Percentiles rank a stretch among this genome's conserved stretches.
Conservation (phyloP, 2,113 vertebrate genomes). For the Chionomys nivalis region DNA sequence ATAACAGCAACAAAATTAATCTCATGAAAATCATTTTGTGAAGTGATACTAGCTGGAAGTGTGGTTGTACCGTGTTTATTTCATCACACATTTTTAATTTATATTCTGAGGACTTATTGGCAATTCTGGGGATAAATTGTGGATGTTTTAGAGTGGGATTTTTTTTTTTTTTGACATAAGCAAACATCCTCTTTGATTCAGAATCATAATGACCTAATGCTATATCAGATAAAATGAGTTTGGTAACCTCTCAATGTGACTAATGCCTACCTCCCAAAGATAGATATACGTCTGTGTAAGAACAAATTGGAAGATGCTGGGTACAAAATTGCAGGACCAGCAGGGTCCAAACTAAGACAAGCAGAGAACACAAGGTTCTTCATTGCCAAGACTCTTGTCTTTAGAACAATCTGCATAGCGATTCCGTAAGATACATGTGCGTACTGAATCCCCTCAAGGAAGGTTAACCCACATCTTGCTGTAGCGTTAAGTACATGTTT, state of each 20-base stretch:
- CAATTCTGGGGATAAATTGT: slow-evolving; percentile 49
- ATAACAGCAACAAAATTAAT: slow-evolving; percentile 40
- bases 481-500: slow-evolving; percentile 54
- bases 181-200: slow-evolving; percentile 49
- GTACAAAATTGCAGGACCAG: slow-evolving; percentile 70
- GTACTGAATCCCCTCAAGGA: slow-evolving; percentile 8
- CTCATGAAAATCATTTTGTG: slow-evolving; percentile 62
- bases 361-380: slow-evolving; percentile 73
- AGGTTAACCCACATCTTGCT: slow-evolving; percentile 46
- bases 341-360: slow-evolving; percentile 75
- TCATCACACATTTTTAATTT: slow-evolving; percentile 61
- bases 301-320: slow-evolving; percentile 57
- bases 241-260: slow-evolving; percentile 61
- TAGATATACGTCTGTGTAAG: slow-evolving; percentile 62
- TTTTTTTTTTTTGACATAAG: background rate
- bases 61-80: background rate
- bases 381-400: slow-evolving; percentile 75
- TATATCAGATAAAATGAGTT: background rate
- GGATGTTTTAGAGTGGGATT: background rate
- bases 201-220: slow-evolving; percentile 64
- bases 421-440: background rate
- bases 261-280: slow-evolving; percentile 50
- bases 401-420: slow-evolving; percentile 60
- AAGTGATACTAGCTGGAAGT: slow-evolving; percentile 15
- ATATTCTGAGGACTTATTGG: slow-evolving; percentile 40